These are phyloP conservation scores for Salvelinus namaycush DNA, from an alignment of 2,113 vertebrate genomes.

Conservation along the genomic window DNA sequence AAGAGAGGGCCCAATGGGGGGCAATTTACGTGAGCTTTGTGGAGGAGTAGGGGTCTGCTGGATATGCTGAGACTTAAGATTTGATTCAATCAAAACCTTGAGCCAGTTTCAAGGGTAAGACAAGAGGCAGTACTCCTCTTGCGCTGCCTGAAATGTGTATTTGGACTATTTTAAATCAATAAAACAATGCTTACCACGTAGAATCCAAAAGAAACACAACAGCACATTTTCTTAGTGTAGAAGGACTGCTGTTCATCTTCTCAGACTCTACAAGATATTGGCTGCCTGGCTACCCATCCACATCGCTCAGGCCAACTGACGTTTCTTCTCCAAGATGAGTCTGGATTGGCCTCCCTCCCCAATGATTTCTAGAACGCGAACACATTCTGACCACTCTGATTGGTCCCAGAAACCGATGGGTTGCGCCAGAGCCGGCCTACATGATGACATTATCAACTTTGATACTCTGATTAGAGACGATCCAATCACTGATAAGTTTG, in stretches of 20 bases:
- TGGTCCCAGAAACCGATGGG: too few species aligned
- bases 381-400: too few species aligned
- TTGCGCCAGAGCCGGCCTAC: too few species aligned
- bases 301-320: too few species aligned
- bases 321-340: too few species aligned
- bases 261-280: not conserved
- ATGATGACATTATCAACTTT: too few species aligned
- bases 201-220: not conserved
- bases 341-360: too few species aligned
- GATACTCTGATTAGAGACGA: too few species aligned
- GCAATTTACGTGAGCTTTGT: not conserved
- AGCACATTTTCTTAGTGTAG: not conserved
- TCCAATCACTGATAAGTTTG: too few species aligned
- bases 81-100: not conserved
- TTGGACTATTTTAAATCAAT: not conserved
- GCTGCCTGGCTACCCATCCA: too few species aligned
- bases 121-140: not conserved
- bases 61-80: not conserved
- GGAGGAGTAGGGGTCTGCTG: not conserved
- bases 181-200: not conserved
- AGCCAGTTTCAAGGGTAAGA: slow-evolving; percentile 1
- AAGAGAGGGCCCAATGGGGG: not conserved
- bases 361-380: too few species aligned
- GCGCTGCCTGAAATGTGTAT: not conserved
- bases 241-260: not conserved